A percentile compares a stretch with the other conserved stretches of the same genome.
Conservation (phyloP, 2,113 vertebrate species). For the Struthidea cinerea region DNA sequence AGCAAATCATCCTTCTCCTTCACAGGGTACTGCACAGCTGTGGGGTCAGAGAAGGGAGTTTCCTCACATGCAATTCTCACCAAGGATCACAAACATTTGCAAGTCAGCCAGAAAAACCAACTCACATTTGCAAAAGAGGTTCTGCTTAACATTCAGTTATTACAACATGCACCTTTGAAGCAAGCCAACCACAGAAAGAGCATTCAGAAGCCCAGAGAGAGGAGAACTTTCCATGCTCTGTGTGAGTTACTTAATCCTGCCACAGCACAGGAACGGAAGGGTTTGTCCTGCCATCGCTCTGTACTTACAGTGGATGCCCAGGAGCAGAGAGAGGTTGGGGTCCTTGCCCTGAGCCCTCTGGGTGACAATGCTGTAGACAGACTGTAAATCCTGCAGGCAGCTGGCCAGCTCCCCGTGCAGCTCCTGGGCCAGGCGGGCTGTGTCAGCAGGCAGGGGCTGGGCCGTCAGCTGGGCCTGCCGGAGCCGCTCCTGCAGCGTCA, state of each 20-base stretch:
- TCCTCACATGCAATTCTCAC: background rate
- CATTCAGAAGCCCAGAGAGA: background rate
- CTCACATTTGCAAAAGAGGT: background rate
- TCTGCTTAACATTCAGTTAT: background rate
- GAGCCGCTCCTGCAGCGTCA: slow-evolving; percentile 88
- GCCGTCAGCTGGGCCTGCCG: slow-evolving; percentile 66
- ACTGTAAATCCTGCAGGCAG: slow-evolving; percentile 88
- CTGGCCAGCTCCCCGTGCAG: slow-evolving; percentile 83
- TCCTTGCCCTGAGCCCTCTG: slow-evolving; percentile 90
- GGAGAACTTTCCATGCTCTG: background rate
- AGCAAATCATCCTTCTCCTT: slow-evolving; percentile 79
- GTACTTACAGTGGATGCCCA: slow-evolving; percentile 89
- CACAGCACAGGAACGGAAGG: background rate
- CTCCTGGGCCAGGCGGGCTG: slow-evolving; percentile 67
- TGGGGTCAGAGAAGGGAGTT: slow-evolving; percentile 3
- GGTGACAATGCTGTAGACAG: slow-evolving; percentile 90
- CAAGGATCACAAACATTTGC: background rate
- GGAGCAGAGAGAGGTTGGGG: slow-evolving; percentile 93
- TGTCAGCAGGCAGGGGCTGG: slow-evolving; percentile 63
- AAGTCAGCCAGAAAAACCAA: background rate
- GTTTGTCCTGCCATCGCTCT: background rate
- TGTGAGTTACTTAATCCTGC: background rate
- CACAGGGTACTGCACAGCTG: slow-evolving; percentile 71
- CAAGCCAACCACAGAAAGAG: background rate
- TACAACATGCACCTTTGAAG: background rate